Base-by-base conservation (phyloP, 1,140 invertebrate species). In the Cheumatopsyche charites region DNA sequence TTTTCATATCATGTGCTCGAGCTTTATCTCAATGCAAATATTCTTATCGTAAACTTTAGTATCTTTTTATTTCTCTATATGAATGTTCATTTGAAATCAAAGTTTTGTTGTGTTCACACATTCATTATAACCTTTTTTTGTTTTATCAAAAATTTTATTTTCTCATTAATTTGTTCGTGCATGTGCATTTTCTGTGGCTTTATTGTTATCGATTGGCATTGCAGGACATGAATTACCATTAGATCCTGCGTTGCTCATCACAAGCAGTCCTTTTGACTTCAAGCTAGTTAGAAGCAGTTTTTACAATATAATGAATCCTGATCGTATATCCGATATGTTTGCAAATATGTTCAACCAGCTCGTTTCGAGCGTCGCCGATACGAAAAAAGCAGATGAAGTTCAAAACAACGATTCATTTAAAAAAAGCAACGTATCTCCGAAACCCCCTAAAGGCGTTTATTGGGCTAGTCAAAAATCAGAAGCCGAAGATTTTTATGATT, bases 141-240 rank as follows among this genome's bases (percentile, higher is more conserved):
- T 21, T 25, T 4, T 25, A 25, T 25, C 1, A 29, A 62, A 62
- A 62, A 4, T 21, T 12, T 62, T 62, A 62, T 21, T 11, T 62
- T 49, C 45, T 15, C 2, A 15, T 69, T 70, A 43, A 67, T 73
- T 61, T 62, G 49, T 69, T 71, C 47, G 70, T 67, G 75, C 73
- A 74, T 74, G 71, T 72, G 67, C 73, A 76, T 74, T 76, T 71
- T 76, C 62, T 72, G 68, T 77, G 45, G 75, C 75, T 75, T 75
- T 67, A 76, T 76, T 74, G 67, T 76, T 74, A 73, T 74, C 71
- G 73, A 82, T 83, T 81, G 77, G 78, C 82, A 81, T 82, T 84
- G 80, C 82, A 84, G 83, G 82, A 80, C 78, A 81, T 80, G 81
- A 78, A 78, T 81, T 80, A 79, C 67, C 82, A 84, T 82, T 83